phyloP scores from a whole-genome alignment of 2,888 invertebrate species.

The Caenorhabditis panamensis region DNA sequence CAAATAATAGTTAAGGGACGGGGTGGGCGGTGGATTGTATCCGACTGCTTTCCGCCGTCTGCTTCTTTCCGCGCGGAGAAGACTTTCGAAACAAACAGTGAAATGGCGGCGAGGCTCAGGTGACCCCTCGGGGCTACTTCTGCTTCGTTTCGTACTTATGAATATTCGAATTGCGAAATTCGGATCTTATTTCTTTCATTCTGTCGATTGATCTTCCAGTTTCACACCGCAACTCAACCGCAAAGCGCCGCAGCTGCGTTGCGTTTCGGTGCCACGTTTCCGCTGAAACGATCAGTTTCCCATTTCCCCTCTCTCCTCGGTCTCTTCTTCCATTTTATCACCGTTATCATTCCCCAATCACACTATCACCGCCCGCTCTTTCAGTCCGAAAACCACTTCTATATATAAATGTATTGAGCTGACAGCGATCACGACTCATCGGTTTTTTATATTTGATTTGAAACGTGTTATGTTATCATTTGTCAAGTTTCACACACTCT shows the following conservation, averaged over 20 bases:
- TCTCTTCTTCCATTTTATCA: conserved; percentile 19
- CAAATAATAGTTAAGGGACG: conserved; percentile 40
- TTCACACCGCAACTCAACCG: not conserved
- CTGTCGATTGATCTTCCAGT: not conserved
- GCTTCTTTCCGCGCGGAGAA: conserved; percentile 38
- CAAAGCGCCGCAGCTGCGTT: too few relatives aligned
- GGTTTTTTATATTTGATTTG: too few relatives aligned
- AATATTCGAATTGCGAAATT: not conserved
- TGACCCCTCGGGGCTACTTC: not conserved
- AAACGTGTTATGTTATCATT: conserved; percentile 15
- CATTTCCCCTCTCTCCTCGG: conserved; percentile 6
- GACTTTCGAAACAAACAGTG: not conserved
- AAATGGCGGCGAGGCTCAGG: not conserved
- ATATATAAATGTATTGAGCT: too few relatives aligned
- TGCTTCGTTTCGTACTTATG: conserved; percentile 10
- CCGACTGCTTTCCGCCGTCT: conserved; percentile 13
- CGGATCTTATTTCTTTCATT: not conserved
- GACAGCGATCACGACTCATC: too few relatives aligned
- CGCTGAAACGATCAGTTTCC: conserved; percentile 26
- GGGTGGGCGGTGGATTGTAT: conserved; percentile 28
- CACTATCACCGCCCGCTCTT: too few relatives aligned
- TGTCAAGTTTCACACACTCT: not conserved
- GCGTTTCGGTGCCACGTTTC: conserved; percentile 20
- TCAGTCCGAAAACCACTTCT: conserved; percentile 26
- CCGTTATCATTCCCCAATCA: conserved; percentile 35